Conservation (phyloP, 2,113 vertebrate species). For the Leptosomus discolor region DNA sequence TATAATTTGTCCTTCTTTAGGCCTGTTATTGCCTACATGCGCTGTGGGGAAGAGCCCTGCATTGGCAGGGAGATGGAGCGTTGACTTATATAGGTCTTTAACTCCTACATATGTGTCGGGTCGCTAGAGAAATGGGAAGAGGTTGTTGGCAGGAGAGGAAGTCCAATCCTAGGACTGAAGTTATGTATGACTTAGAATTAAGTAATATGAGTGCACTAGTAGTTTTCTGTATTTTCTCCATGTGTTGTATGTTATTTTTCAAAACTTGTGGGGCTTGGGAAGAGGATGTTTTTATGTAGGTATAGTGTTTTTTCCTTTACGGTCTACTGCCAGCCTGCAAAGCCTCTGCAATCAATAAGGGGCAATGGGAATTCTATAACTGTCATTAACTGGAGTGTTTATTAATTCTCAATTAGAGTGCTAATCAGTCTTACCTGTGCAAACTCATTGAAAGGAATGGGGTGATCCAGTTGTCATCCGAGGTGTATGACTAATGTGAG, state of each 20-base stretch:
- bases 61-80: background rate
- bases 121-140: background rate
- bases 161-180: background rate
- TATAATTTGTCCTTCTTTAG: constrained; percentile 62
- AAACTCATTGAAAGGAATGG: background rate
- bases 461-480: background rate
- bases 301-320: background rate
- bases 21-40: background rate
- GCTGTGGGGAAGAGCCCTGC: constrained; percentile 25
- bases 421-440: constrained; percentile 50
- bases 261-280: background rate
- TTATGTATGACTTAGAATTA: background rate
- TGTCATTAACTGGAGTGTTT: constrained; percentile 51
- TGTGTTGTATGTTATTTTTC: background rate
- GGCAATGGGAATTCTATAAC: constrained; percentile 59
- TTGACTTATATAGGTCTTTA: constrained; percentile 23
- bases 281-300: background rate
- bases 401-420: constrained; percentile 60
- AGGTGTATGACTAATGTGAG: background rate
- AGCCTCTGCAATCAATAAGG: background rate
- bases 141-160: background rate
- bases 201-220: background rate
- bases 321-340: background rate
- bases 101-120: background rate
- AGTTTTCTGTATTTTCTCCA: background rate